Percentiles rank a stretch among this genome's conserved stretches.
Conservation (phyloP, 2,888 invertebrate genomes). For the Muschampia plurimacula region DNA sequence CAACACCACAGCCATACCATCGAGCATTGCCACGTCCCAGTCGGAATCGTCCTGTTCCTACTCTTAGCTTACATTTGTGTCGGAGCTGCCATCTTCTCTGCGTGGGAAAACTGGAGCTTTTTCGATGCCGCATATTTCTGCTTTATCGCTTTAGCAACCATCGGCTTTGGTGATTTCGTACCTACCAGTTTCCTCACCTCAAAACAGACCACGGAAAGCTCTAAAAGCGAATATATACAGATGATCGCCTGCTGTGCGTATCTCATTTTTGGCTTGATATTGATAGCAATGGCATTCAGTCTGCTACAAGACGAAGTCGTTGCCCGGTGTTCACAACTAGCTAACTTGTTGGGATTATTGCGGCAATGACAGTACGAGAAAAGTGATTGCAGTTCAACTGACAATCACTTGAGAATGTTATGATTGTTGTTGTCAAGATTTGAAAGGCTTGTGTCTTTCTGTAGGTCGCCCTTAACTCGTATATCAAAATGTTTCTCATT, state of each 20-base stretch:
- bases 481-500: slow-evolving; percentile 55
- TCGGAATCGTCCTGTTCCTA: slow-evolving; percentile 87
- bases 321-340: slow-evolving; percentile 89
- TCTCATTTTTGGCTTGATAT: slow-evolving; percentile 90
- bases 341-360: slow-evolving; percentile 88
- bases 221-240: slow-evolving; percentile 87
- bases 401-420: slow-evolving; percentile 80
- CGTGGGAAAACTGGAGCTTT: slow-evolving; percentile 93
- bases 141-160: slow-evolving; percentile 93
- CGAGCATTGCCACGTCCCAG: slow-evolving; percentile 78
- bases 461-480: slow-evolving; percentile 50
- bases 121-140: slow-evolving; percentile 94
- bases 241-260: slow-evolving; percentile 93
- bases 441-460: slow-evolving; percentile 57
- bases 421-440: slow-evolving; percentile 76
- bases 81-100: slow-evolving; percentile 91
- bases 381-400: slow-evolving; percentile 80
- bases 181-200: slow-evolving; percentile 85
- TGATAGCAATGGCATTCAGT: slow-evolving; percentile 94
- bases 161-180: slow-evolving; percentile 92
- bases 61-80: slow-evolving; percentile 90
- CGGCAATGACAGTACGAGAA: slow-evolving; percentile 86
- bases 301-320: slow-evolving; percentile 93
- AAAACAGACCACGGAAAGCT: slow-evolving; percentile 72
- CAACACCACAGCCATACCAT: slow-evolving; percentile 65